Percentiles rank a stretch among this genome's conserved stretches.
Conservation (phyloP, 2,888 invertebrate species). For the Eristalis tenax region DNA sequence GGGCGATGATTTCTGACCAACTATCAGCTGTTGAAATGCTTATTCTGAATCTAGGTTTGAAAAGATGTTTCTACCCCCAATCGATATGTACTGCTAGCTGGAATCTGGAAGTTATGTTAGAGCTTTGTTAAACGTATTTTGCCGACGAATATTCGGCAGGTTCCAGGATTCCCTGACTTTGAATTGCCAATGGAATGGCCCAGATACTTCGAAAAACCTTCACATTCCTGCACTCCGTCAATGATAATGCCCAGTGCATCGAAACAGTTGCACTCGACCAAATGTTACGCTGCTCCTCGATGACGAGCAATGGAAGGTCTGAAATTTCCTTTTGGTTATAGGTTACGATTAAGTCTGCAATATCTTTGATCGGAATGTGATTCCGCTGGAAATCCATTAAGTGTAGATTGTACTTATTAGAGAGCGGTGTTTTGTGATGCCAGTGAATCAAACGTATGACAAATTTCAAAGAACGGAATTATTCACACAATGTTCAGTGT, state of each 20-base stretch:
- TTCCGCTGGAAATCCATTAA: slow-evolving; percentile 42
- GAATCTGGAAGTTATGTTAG: slow-evolving; percentile 73
- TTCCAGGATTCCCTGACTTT: slow-evolving; percentile 68
- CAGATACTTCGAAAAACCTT: slow-evolving; percentile 44
- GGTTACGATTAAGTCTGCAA: slow-evolving; percentile 24
- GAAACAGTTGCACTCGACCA: slow-evolving; percentile 59
- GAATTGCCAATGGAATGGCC: slow-evolving; percentile 63
- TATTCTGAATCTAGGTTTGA: slow-evolving; percentile 77
- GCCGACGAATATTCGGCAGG: slow-evolving; percentile 54
- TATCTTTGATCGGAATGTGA: slow-evolving; percentile 27
- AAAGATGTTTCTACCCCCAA: slow-evolving; percentile 75
- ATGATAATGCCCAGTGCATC: slow-evolving; percentile 42
- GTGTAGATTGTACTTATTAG: slow-evolving; percentile 9
- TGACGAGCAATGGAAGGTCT: slow-evolving; percentile 47
- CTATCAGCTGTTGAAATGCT: slow-evolving; percentile 77
- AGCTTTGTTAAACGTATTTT: slow-evolving; percentile 75
- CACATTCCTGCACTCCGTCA: slow-evolving; percentile 4
- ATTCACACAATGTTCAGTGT: too few species aligned
- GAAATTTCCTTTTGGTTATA: slow-evolving; percentile 15
- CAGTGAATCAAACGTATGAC: background rate
- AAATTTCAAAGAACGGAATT: too few species aligned
- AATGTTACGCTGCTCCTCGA: slow-evolving; percentile 38
- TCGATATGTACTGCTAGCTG: slow-evolving; percentile 54
- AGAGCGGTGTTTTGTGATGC: background rate
- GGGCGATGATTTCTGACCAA: slow-evolving; percentile 73